Percentiles rank a stretch among this genome's conserved stretches.
These are phyloP conservation scores for Eupithecia pulchellata DNA, from an alignment of 2,888 invertebrate genomes.

Conservation along the genomic window DNA sequence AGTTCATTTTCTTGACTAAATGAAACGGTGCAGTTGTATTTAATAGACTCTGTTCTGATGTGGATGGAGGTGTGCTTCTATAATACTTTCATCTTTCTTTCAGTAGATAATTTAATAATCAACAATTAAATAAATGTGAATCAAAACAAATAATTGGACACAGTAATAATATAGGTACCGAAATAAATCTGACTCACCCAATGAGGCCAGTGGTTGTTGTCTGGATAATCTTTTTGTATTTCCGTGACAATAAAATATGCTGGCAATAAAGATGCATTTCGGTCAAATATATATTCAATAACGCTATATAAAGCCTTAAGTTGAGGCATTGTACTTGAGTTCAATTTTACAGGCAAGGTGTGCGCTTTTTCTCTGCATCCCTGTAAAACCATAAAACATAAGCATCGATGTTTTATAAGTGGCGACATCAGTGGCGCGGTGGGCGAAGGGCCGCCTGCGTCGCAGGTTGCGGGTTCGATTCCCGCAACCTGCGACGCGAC, in stretches of 20 bases:
- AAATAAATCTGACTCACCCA: constrained; percentile 88
- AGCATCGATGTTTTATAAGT: too few species aligned
- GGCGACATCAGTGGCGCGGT: too few species aligned
- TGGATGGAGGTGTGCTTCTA: too few species aligned
- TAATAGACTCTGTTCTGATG: not conserved
- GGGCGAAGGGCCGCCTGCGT: too few species aligned
- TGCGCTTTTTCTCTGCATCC: constrained; percentile 95
- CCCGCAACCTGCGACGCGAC: too few species aligned
- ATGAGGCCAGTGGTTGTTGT: constrained; percentile 93
- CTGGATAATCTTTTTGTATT: constrained; percentile 94
- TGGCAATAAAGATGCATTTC: constrained; percentile 95
- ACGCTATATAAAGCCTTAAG: constrained; percentile 92
- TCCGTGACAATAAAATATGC: constrained; percentile 98
- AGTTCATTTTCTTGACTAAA: not conserved
- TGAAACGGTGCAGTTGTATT: not conserved
- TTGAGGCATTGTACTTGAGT: constrained; percentile 92
- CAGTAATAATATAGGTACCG: too few species aligned
- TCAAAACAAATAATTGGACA: too few species aligned
- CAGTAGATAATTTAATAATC: too few species aligned
- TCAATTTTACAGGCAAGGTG: constrained; percentile 91
- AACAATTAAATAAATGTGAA: too few species aligned
- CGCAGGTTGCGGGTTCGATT: too few species aligned
- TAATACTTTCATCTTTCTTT: too few species aligned
- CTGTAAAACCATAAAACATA: constrained; percentile 70
- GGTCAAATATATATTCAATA: constrained; percentile 95